These are phyloP conservation scores for Steatornis caripensis DNA, from an alignment of 2,113 vertebrate species.

Conservation along the genomic window DNA sequence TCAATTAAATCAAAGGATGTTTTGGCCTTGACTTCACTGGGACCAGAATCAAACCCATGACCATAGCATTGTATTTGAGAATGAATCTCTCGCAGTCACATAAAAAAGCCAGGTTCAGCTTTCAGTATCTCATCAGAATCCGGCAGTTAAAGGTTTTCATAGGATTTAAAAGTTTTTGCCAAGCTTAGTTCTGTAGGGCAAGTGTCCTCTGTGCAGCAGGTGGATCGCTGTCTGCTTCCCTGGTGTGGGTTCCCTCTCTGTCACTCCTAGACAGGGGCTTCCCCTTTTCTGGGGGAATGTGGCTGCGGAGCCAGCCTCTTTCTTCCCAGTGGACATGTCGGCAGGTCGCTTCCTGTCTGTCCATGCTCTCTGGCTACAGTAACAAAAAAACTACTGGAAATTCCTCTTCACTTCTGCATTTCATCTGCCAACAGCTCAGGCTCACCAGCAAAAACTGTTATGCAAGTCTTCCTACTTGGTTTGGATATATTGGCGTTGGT, in stretches of 20 bases:
- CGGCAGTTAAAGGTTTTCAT: neutral
- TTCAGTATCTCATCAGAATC: neutral
- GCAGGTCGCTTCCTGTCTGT: neutral
- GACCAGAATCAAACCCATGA: slow-evolving; percentile 11
- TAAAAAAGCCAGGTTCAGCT: neutral
- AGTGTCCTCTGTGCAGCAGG: neutral
- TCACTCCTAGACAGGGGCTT: neutral
- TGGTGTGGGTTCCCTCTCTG: rapidly evolving
- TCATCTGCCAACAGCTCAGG: neutral
- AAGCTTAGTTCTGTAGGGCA: neutral
- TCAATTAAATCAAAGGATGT: slow-evolving; percentile 17
- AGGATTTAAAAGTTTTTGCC: neutral
- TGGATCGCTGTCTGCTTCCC: neutral
- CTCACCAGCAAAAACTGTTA: neutral
- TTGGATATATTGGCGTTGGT: neutral
- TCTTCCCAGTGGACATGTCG: neutral
- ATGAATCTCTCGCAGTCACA: neutral
- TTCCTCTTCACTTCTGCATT: neutral
- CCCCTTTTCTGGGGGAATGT: rapidly evolving
- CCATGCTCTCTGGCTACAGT: neutral
- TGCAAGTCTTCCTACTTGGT: neutral
- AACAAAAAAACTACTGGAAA: neutral
- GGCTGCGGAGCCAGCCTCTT: neutral
- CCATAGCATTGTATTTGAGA: neutral
- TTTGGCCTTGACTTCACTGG: slow-evolving; percentile 23